Base-by-base conservation (phyloP, 2,113 vertebrate species). In the Blennius ocellaris region DNA sequence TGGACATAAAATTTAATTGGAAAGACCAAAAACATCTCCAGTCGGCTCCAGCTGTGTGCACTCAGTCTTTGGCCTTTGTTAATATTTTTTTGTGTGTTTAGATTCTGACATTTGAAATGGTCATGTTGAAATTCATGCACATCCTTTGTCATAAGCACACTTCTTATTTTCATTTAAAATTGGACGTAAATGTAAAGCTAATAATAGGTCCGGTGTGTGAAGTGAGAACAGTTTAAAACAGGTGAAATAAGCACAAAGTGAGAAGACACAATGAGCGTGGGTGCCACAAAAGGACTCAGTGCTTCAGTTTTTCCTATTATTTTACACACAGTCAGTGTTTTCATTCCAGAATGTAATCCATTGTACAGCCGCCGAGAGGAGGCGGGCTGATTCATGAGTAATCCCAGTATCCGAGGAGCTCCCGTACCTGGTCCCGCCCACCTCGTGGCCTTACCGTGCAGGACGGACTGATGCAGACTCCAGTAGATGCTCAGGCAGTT, bases 401-500 rank as follows among this genome's bases (percentile, higher is more conserved):
- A 30, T 30, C 21, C 21, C 21, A 30, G 2, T 30, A 69, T 50
- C 58, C 54, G 51, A 15, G 60, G 58, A 66, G 59, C 49, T 51
- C 15, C 17, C 58, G 61, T 12, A 50, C 49, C 36, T 38, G 38
- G 61, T 56, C 6, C 43, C 14, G 5, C 55, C 60, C 56, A 2
- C 79, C 41, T 11, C 3, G 2, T 30, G 21, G 21, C 21, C 89
- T 92, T 49, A 98, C 96, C 96, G 69, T 97, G 96, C 88, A 96
- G 90, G 76, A 96, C 74, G 0, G 96, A 96, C 90, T 97, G 96
- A 87, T 97, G 96, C 73, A 98, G 95, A 77, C 96, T 97, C 96
- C 96, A 98, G 92, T 97, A 98, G 90, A 98, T 96, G 0, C 96
- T 96, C 16, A 98, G 76, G 77, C 96, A 98, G 89, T 96, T 96